Evolutionary conservation across 2,888 invertebrate genomes (phyloP), one percentile per base, ranked within the genome.

Genomic region (Bellardia pandia): DNA sequence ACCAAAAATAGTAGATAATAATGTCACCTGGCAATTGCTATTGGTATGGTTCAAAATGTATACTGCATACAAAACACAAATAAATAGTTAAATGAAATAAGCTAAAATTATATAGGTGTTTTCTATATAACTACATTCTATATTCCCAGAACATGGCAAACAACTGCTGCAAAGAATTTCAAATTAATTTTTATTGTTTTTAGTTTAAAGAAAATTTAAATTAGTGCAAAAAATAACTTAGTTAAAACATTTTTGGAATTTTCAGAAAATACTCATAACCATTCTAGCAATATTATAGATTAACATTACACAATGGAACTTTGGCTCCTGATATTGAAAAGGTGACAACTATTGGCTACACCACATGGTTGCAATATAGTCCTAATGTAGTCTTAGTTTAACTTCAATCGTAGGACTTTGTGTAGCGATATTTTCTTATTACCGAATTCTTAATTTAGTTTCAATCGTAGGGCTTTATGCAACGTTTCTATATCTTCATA

Each of bases 1-100:
- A 87, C 87, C 85, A 78, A 81, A 87, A 75, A 85, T 82, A 75
- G 69, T 42, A 85, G 87, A 87, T 87, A 87, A 87, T 81, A 87
- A 78, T 85, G 87, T 87, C 87, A 87, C 87, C 85, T 87, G 87
- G 85, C 85, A 80, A 85, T 76, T 69, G 69, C 30, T 75, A 45
- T 74, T 78, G 74, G 45, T 7, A 48, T 78, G 74, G 45, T 7
- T 58, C 23, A 45, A 33, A 64, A 62, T 33, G 4, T 37, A 37
- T 37, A 37, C 37, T 37, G 6, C 3, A 37, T 37, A 37, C 4
- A 37, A 37, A 37, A n/a, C 51, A 30, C 30, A 51, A 69, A 68
- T 30, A 51, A 60, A 60, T 33, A 60, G 30, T 60, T 33, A 30
- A 42, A 42, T 23, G 30, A 42, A 33, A 60, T 60, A 62, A 14